These are phyloP conservation scores for Epinotia nisella DNA, from an alignment of 2,888 invertebrate species.

Conservation along the genomic window DNA sequence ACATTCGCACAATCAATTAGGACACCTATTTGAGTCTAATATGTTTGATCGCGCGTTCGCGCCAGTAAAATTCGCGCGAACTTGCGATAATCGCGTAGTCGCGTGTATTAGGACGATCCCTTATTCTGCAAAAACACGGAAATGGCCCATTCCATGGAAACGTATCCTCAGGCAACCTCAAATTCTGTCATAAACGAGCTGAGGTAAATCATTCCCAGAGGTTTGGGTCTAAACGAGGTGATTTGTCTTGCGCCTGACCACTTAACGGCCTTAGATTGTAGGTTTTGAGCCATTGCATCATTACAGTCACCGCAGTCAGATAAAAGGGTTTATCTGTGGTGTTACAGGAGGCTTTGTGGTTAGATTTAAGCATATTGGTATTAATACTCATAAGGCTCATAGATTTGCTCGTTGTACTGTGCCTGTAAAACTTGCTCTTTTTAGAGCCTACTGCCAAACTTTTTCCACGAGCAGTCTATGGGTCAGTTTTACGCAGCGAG, in stretches of 20 bases:
- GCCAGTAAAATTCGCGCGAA: too few species aligned
- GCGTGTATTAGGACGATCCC: too few species aligned
- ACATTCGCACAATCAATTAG: too few species aligned
- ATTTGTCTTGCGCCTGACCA: constrained; percentile 25
- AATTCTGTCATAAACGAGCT: neutral
- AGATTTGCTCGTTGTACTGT: too few species aligned
- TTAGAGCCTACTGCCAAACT: too few species aligned
- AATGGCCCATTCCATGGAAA: constrained; percentile 9
- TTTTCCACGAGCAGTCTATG: too few species aligned
- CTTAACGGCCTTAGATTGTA: neutral
- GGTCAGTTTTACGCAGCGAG: too few species aligned
- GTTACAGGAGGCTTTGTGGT: neutral
- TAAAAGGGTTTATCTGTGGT: neutral
- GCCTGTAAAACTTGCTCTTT: too few species aligned
- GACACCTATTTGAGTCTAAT: too few species aligned
- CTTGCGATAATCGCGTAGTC: too few species aligned
- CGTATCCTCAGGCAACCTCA: neutral
- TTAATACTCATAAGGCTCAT: too few species aligned
- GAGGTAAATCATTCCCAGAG: constrained; percentile 27
- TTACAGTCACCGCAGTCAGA: neutral
- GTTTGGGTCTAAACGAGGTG: constrained; percentile 5
- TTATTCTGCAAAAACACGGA: neutral
- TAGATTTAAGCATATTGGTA: neutral
- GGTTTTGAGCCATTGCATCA: neutral
- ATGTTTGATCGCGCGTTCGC: too few species aligned